phyloP scores from a whole-genome alignment of 1,140 invertebrate genomes.

The Asbolus verrucosus region DNA sequence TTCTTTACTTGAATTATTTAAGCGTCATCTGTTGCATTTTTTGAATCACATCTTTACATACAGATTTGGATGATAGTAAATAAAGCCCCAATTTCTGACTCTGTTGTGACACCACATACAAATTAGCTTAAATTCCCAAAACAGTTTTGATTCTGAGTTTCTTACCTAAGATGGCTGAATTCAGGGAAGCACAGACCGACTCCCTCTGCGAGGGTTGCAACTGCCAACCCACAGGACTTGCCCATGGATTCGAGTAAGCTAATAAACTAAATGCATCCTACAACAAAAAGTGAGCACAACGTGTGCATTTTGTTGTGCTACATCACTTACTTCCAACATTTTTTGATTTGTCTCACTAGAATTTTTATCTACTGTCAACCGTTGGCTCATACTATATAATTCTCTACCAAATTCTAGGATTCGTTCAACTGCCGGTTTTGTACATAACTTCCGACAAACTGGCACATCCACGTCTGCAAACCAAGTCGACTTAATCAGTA shows the following conservation, averaged over 20 bases:
- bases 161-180: constrained; percentile 96
- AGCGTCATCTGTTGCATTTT: too few relatives aligned
- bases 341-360: constrained; percentile 90
- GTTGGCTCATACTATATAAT: constrained; percentile 90
- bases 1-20: too few relatives aligned
- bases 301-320: neutral
- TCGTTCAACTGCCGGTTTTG: constrained; percentile 83
- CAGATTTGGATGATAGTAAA: too few relatives aligned
- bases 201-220: constrained; percentile 92
- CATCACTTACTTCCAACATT: constrained; percentile 83
- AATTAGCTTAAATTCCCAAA: too few relatives aligned
- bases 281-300: constrained; percentile 62
- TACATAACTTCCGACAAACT: constrained; percentile 75
- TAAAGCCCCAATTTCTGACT: too few relatives aligned
- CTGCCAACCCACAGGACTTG: constrained; percentile 95
- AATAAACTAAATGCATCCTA: constrained; percentile 97
- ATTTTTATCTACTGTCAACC: constrained; percentile 84
- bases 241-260: constrained; percentile 98
- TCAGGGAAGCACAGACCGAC: constrained; percentile 93
- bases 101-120: too few relatives aligned
- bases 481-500: too few relatives aligned
- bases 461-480: constrained; percentile 67
- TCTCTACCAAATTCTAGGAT: constrained; percentile 96
- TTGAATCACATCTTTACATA: too few relatives aligned
- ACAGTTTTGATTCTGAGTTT: too few relatives aligned